phyloP scores from a whole-genome alignment of 2,113 vertebrate species.

The Alethe diademata region DNA sequence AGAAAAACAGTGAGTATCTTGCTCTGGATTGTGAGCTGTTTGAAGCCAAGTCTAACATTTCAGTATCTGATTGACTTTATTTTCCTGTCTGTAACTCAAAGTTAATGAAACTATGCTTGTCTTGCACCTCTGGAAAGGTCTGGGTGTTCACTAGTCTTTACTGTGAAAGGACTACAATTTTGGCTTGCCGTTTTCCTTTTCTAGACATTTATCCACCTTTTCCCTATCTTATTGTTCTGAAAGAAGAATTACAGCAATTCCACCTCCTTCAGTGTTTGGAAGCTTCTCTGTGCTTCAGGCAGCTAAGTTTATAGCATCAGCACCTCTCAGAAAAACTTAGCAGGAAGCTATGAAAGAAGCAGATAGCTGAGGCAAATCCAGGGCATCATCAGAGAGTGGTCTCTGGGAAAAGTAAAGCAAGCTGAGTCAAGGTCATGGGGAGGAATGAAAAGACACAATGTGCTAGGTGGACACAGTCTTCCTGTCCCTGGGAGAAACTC shows the following conservation, averaged over 20 bases:
- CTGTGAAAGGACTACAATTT: not conserved
- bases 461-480: not conserved
- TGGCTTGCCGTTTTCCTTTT: not conserved
- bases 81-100: not conserved
- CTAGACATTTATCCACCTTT: not conserved
- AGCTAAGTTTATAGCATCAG: slow-evolving; percentile 4
- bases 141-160: not conserved
- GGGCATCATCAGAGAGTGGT: not conserved
- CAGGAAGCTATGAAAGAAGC: not conserved
- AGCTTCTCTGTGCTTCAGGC: not conserved
- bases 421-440: not conserved
- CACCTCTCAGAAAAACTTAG: not conserved
- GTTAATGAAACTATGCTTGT: not conserved
- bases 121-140: not conserved
- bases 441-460: not conserved
- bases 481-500: not conserved
- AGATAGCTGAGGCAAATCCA: not conserved
- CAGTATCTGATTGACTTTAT: not conserved
- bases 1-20: not conserved
- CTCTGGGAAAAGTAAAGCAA: not conserved
- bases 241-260: not conserved
- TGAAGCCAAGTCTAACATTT: not conserved
- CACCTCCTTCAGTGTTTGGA: not conserved
- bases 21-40: not conserved
- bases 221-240: not conserved